Percentiles rank a stretch among this genome's conserved stretches.
Evolutionary conservation across 2,888 invertebrate species (phyloP).

Genomic region (Margaritifera margaritifera): DNA sequence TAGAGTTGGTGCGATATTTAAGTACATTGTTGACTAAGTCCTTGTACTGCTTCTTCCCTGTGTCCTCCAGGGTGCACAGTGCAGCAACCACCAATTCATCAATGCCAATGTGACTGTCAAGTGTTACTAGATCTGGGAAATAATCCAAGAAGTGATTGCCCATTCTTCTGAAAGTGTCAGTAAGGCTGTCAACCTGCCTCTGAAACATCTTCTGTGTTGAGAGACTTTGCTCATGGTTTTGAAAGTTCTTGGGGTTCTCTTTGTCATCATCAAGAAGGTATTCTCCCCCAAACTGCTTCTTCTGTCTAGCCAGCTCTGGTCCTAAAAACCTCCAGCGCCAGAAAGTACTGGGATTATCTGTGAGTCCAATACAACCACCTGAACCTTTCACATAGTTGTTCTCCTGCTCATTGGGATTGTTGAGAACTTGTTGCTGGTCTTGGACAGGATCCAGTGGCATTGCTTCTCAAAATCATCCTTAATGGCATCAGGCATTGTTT

Average conservation of each 20-base stretch:
- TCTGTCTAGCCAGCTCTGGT: too few relatives aligned
- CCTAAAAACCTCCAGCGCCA: background rate
- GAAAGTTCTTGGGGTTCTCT: background rate
- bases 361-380: constrained; percentile 20
- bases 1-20: background rate
- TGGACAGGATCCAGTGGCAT: too few relatives aligned
- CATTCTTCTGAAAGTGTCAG: background rate
- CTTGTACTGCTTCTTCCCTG: background rate
- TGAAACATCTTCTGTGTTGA: background rate
- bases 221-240: background rate
- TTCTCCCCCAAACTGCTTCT: background rate
- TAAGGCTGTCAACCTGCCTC: background rate
- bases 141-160: background rate
- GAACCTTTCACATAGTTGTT: constrained; percentile 19
- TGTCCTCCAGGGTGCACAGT: background rate
- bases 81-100: background rate
- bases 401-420: constrained; percentile 24
- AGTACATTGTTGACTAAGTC: background rate
- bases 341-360: constrained; percentile 17
- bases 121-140: background rate
- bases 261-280: too few relatives aligned
- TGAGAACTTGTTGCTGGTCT: constrained; percentile 8
- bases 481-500: too few relatives aligned
- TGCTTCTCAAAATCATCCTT: too few relatives aligned
- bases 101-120: background rate